Evolutionary conservation across 2,797 vertebrate species (phyloP).

Genomic region (Etheostoma nigrum): DNA sequence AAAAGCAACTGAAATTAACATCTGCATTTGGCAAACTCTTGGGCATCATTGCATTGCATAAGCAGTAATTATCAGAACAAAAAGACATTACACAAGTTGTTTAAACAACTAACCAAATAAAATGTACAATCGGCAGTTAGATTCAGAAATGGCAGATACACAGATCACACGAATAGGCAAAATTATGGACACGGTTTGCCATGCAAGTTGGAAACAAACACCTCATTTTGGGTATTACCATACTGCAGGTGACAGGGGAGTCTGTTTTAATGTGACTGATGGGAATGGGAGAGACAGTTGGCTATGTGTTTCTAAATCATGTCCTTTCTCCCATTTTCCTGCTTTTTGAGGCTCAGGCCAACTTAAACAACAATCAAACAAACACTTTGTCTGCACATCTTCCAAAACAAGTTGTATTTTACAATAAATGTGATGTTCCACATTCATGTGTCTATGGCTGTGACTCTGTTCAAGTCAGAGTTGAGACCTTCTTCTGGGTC

Average conservation of each 20-base stretch:
- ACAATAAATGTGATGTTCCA: conserved; percentile 48
- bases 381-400: conserved; percentile 35
- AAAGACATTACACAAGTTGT: conserved; percentile 71
- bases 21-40: conserved; percentile 72
- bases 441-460: conserved; percentile 75
- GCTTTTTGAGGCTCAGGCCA: conserved; percentile 15
- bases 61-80: conserved; percentile 68
- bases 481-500: conserved; percentile 43
- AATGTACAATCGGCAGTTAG: conserved; percentile 83
- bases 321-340: conserved; percentile 25
- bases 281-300: conserved; percentile 2
- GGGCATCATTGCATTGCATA: conserved; percentile 77
- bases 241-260: conserved; percentile 44
- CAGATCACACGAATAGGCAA: conserved; percentile 73
- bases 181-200: conserved; percentile 78
- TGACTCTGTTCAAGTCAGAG: conserved; percentile 60
- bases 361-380: conserved; percentile 43
- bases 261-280: conserved; percentile 44
- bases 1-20: conserved; percentile 65
- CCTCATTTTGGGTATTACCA: conserved; percentile 54
- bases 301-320: conserved; percentile 39
- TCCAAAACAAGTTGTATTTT: conserved; percentile 29
- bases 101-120: conserved; percentile 72
- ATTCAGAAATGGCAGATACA: conserved; percentile 79
- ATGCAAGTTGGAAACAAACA: conserved; percentile 82